Percentiles rank a stretch among this genome's conserved stretches.
These are phyloP conservation scores for Micromussa lordhowensis DNA, from an alignment of 92 coral and sea anemone species.

Conservation along the genomic window DNA sequence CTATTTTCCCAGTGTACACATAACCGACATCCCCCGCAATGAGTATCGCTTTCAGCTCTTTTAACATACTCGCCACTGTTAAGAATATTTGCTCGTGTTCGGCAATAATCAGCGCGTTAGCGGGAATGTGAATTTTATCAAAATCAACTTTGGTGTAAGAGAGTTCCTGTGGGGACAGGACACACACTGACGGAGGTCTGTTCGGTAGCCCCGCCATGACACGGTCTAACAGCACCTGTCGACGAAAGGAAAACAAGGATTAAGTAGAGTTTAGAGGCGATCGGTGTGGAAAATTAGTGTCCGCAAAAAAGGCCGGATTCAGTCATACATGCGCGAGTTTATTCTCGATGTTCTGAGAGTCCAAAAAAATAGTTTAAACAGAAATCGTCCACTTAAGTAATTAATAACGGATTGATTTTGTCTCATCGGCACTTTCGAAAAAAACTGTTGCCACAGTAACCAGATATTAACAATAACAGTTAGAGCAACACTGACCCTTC, in stretches of 20 bases:
- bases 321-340: background rate
- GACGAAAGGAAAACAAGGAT: background rate
- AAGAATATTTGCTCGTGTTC: constrained; percentile 48
- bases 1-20: constrained; percentile 31
- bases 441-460: constrained; percentile 36
- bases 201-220: constrained; percentile 18
- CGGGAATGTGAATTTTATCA: constrained; percentile 34
- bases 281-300: too few species aligned
- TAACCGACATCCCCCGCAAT: constrained; percentile 34
- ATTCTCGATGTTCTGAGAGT: background rate
- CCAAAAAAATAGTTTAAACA: background rate
- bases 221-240: background rate
- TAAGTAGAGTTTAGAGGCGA: background rate
- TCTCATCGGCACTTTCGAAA: constrained; percentile 1
- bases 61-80: constrained; percentile 33
- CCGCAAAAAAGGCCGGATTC: too few species aligned
- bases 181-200: constrained; percentile 37
- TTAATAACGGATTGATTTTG: background rate
- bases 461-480: constrained; percentile 10
- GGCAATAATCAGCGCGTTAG: constrained; percentile 41
- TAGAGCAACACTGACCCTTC: background rate
- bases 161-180: constrained; percentile 7
- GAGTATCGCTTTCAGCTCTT: constrained; percentile 31
- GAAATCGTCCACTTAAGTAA: background rate
- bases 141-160: constrained; percentile 18